Evolutionary conservation across 2,888 invertebrate species (phyloP).

Genomic region (Gari tellinella): DNA sequence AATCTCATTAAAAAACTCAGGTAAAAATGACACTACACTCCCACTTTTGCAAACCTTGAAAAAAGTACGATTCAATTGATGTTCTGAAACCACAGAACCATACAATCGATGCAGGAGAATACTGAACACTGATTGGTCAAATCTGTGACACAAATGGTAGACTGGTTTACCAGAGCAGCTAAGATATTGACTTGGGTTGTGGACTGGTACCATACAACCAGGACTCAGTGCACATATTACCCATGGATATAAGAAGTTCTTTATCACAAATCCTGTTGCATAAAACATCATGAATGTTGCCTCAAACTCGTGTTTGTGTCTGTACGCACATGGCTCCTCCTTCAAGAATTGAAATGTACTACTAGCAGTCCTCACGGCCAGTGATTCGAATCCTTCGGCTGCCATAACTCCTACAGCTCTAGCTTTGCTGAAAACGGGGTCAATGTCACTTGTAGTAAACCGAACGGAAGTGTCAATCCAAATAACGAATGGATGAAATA

Average conservation of each 20-base stretch:
- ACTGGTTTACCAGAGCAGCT: conserved; percentile 29
- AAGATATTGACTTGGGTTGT: conserved; percentile 12
- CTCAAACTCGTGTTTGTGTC: conserved; percentile 35
- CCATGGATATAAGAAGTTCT: conserved; percentile 51
- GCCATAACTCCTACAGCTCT: conserved; percentile 40
- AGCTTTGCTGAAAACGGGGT: conserved; percentile 18
- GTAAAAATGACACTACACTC: too few relatives aligned
- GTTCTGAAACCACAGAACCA: too few relatives aligned
- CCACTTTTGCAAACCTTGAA: too few relatives aligned
- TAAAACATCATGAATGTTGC: conserved; percentile 46
- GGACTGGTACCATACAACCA: conserved; percentile 52
- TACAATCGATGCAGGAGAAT: conserved; percentile 29
- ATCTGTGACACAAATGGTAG: conserved; percentile 52
- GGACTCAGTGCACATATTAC: conserved; percentile 49
- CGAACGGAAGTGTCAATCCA: conserved; percentile 57
- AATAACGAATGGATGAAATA: conserved; percentile 49
- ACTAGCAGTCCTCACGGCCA: conserved; percentile 34
- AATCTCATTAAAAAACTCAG: too few relatives aligned
- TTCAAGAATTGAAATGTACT: conserved; percentile 39
- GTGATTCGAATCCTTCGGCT: conserved; percentile 18
- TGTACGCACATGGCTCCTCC: conserved; percentile 39
- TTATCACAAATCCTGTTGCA: conserved; percentile 38
- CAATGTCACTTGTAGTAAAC: conserved; percentile 42
- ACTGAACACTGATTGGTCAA: conserved; percentile 56
- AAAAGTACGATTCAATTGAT: too few relatives aligned